Conservation (phyloP, 2,113 vertebrate species). For the Probosciger aterrimus region DNA sequence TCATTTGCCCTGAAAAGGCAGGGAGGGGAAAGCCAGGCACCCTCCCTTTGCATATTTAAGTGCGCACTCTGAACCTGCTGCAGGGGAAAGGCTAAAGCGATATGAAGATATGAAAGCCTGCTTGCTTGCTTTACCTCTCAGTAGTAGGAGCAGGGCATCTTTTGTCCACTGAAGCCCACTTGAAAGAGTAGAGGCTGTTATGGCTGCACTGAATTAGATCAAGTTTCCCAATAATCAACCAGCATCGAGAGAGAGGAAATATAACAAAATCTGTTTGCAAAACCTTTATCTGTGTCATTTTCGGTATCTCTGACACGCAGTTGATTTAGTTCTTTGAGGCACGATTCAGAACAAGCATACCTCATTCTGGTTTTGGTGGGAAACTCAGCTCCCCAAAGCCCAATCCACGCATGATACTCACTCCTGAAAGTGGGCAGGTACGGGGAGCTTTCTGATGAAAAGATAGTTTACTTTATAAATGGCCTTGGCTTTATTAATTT, state of each 20-base stretch:
- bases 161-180: not conserved
- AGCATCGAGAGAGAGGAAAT: not conserved
- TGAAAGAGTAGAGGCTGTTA: not conserved
- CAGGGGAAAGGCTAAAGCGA: not conserved
- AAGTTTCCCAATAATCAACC: not conserved
- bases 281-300: not conserved
- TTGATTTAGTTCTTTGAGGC: not conserved
- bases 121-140: not conserved
- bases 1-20: not conserved
- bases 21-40: not conserved
- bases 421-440: not conserved
- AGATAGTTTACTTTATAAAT: not conserved
- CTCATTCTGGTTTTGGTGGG: not conserved
- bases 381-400: not conserved
- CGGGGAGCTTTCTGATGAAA: not conserved
- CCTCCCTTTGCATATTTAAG: not conserved
- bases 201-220: not conserved
- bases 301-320: not conserved
- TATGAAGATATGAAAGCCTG: not conserved
- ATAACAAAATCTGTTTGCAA: not conserved
- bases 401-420: rapidly evolving
- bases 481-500: not conserved
- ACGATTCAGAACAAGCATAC: not conserved
- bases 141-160: not conserved
- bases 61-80: not conserved